Evolutionary conservation across 2,888 invertebrate genomes (phyloP).

Genomic region (Adela reaumurella): DNA sequence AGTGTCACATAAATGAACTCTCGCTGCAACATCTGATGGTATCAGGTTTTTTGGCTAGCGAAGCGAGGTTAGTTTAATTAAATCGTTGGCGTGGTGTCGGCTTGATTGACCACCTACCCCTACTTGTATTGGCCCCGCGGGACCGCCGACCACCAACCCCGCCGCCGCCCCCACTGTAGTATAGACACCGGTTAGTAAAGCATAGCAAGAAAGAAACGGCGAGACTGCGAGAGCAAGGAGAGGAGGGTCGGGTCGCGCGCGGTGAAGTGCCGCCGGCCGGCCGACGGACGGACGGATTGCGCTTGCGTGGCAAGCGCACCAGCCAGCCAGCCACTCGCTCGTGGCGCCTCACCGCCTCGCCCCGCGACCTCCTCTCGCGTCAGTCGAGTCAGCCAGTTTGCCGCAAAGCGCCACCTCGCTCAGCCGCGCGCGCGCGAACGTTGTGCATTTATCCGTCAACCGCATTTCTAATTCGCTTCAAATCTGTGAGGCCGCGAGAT

Average conservation of each 20-base stretch:
- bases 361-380: conserved; percentile 24
- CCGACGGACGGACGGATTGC: conserved; percentile 30
- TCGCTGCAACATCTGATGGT: too few species aligned
- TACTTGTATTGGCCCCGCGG: too few species aligned
- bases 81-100: too few species aligned
- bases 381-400: conserved; percentile 31
- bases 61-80: too few species aligned
- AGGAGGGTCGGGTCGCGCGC: neutral
- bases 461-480: too few species aligned
- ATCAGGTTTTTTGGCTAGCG: too few species aligned
- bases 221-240: neutral
- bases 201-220: too few species aligned
- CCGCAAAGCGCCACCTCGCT: conserved; percentile 50
- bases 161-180: too few species aligned
- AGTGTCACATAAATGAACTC: too few species aligned
- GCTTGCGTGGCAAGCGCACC: conserved; percentile 6
- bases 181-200: neutral
- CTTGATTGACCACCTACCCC: too few species aligned
- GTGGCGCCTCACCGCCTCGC: conserved; percentile 30
- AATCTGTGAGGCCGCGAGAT: neutral
- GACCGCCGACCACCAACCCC: too few species aligned
- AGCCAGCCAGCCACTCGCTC: conserved; percentile 42
- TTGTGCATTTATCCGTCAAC: too few species aligned
- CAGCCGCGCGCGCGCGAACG: conserved; percentile 29
- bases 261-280: neutral